These are phyloP conservation scores for Enteromius treurensis DNA, from an alignment of 2,797 vertebrate species.

Conservation along the genomic window DNA sequence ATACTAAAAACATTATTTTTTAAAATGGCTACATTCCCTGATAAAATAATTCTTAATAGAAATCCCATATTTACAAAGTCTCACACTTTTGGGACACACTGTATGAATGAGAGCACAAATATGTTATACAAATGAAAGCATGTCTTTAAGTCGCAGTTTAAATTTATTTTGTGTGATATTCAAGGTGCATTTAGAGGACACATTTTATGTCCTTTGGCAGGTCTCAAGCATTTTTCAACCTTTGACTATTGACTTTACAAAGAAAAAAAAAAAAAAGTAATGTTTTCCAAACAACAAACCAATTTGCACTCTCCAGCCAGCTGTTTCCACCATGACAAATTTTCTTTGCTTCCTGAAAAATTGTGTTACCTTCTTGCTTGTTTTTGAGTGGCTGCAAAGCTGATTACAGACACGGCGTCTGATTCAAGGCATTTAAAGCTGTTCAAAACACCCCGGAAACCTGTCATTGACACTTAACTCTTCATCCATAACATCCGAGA, in stretches of 20 bases:
- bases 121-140: neutral
- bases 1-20: neutral
- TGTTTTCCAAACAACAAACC: slow-evolving; percentile 2
- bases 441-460: slow-evolving; percentile 44
- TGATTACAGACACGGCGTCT: slow-evolving; percentile 43
- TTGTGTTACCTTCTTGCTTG: slow-evolving; percentile 51
- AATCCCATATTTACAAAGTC: neutral
- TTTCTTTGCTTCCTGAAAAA: slow-evolving; percentile 60
- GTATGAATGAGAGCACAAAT: neutral
- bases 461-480: slow-evolving; percentile 59
- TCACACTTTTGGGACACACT: neutral
- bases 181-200: slow-evolving; percentile 1
- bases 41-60: no score
- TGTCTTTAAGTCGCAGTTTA: neutral
- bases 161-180: neutral
- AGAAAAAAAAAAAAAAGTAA: no score
- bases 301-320: slow-evolving; percentile 27
- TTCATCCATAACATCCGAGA: slow-evolving; percentile 66
- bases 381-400: slow-evolving; percentile 46
- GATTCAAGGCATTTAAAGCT: slow-evolving; percentile 60
- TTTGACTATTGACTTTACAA: no score
- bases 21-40: no score
- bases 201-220: slow-evolving; percentile 16
- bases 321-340: slow-evolving; percentile 25
- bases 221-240: no score